Evolutionary conservation across 2,888 invertebrate genomes (phyloP), one percentile per base, ranked within the genome.

Genomic region (Neoaliturus tenellus): DNA sequence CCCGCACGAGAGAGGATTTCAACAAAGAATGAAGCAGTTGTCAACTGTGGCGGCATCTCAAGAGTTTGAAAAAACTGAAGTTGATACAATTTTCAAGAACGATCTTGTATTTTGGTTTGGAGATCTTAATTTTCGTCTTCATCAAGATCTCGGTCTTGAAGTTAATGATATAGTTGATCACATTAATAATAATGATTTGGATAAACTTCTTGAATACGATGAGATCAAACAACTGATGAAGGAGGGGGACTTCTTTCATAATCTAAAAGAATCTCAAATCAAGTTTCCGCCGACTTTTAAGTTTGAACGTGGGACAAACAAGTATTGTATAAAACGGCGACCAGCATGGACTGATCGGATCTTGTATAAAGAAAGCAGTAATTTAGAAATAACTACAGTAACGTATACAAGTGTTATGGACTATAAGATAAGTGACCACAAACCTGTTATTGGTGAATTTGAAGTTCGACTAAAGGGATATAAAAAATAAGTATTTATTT

Each of bases 261-360:
- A 23, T 4, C 55, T 62, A 1, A 25, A 62, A 31, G 62, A 62
- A 28, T 28, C 62, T 8, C 28, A 62, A 4, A 62, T 62, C 8
- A 62, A 62, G 25, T 62, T 62, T 28, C 62, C 62, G 12, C 62
- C 62, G 31, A 62, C 14, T 62, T 62, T 31, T 20, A 62, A 62
- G 14, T 62, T 62, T 62, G 31, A 28, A 62, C 25, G 14, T 14
- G 14, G 62, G 28, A 28, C 8, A 28, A 4, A 62, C 28, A 31
- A 8, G 17, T 62, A 62, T 28, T 17, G 8, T 62, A 62, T 4
- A 5, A 62, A 62, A 14, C 62, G 62, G 3, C 28, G 25, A 14
- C 62, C 62, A 3, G 62, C 62, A 5, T 62, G 62, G 62, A 62
- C 62, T 10, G 62, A 62, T 62, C 62, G 62, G 28, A 62, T 62